Base-by-base conservation (phyloP, 2,888 invertebrate species). In the Machimus rusticus region DNA sequence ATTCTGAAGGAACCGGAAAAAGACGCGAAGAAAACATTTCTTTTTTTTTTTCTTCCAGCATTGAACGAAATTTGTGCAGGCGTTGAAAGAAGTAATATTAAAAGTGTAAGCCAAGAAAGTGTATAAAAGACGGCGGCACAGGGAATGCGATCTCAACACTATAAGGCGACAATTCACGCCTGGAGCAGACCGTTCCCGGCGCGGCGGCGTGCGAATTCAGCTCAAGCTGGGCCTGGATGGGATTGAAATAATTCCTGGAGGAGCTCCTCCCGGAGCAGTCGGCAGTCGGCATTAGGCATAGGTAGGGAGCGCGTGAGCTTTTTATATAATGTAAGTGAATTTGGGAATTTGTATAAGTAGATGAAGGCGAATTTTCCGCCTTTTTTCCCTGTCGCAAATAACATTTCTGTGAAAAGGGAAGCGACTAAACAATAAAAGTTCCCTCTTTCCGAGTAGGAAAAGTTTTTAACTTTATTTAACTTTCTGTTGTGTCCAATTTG, bases 1-100 rank as follows among this genome's bases (percentile, higher is more conserved):
- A 46, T 79, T 79, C 43, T 79, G 55, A 28, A 79, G n/a, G 51
- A 79, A 66, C 66, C 66, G 51, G 51, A 28, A 79, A 79, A 79
- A 31, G 79, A 79, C n/a, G 28, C 43, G 31, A 46, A 23, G 28
- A 28, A 31, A 31, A 28, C 12, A 28, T 28, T 43, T 57, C n/a
- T 23, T 66, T 5, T 57, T 57, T 66, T 28, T 66, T 12, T 66
- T 28, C 28, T 23, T 1, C 66, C 23, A 23, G 28, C 12, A 57
- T 57, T 23, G 57, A 57, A 57, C 23, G 23, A 57, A 66, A 66
- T 66, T 66, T 66, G 66, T 28, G 12, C 28, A 66, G 66, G 66
- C 66, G 66, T 66, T 66, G 66, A 66, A 66, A 66, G 14, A 66
- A 66, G 28, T 66, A 12, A 66, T 66, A 66, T 66, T 28, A 19